phyloP scores from a whole-genome alignment of 2,113 vertebrate genomes.

The Odobenus rosmarus region DNA sequence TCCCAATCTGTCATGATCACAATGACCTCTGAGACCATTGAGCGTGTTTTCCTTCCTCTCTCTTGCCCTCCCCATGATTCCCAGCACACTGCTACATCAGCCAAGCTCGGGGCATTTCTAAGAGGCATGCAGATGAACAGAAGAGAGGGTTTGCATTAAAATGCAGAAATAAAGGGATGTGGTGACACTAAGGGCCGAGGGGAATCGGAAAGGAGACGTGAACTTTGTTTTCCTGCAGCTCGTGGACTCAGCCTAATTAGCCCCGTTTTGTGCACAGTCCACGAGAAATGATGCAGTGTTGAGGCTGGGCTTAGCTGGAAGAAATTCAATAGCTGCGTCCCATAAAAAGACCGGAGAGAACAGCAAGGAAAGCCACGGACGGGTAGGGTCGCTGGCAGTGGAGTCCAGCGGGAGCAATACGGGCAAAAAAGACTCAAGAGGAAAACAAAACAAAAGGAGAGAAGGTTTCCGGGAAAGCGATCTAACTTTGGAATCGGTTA shows the following conservation, averaged over 20 bases:
- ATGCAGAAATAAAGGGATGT: not conserved
- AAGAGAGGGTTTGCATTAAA: slow-evolving; percentile 49
- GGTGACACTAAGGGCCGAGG: not conserved
- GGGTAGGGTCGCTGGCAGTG: not conserved
- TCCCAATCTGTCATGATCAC: slow-evolving; percentile 77
- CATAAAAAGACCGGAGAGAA: slow-evolving; percentile 69
- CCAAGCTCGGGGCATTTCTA: slow-evolving; percentile 70
- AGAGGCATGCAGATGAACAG: slow-evolving; percentile 70
- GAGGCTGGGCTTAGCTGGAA: slow-evolving; percentile 86
- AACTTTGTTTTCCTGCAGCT: slow-evolving; percentile 87
- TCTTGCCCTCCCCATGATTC: slow-evolving; percentile 74
- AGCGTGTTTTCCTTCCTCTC: slow-evolving; percentile 45
- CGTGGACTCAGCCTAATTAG: slow-evolving; percentile 86
- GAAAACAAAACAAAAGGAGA: not conserved
- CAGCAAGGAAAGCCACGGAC: not conserved
- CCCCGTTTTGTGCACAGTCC: slow-evolving; percentile 86
- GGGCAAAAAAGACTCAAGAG: not conserved
- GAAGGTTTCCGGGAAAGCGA: not conserved
- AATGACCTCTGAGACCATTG: slow-evolving; percentile 85
- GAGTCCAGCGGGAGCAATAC: not conserved
- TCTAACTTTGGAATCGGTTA: slow-evolving; percentile 70
- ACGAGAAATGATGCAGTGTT: slow-evolving; percentile 91
- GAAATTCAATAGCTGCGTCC: slow-evolving; percentile 86
- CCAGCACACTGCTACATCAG: slow-evolving; percentile 76
- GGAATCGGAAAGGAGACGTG: slow-evolving; percentile 67